Evolutionary conservation across 2,888 invertebrate species (phyloP).

Genomic region (Aleiodes leptofemur): DNA sequence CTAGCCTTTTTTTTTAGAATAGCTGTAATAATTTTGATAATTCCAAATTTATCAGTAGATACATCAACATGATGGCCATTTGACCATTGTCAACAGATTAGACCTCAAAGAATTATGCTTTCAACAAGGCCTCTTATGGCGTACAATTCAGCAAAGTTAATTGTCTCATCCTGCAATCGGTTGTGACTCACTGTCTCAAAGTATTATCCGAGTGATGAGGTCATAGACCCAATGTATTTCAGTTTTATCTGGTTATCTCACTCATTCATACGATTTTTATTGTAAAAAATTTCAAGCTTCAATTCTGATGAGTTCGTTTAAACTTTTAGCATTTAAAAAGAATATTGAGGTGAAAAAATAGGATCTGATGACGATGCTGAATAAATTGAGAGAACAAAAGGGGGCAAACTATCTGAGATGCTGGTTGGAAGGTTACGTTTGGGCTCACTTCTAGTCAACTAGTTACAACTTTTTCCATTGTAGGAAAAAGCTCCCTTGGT

Average conservation of each 20-base stretch:
- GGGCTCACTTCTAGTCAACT: conserved; percentile 57
- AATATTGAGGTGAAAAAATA: conserved; percentile 16
- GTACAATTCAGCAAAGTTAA: conserved; percentile 65
- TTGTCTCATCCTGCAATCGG: conserved; percentile 65
- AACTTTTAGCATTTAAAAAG: conserved; percentile 22
- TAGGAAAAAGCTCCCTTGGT: too few species aligned
- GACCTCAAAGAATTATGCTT: conserved; percentile 45
- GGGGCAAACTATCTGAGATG: conserved; percentile 36
- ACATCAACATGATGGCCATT: not conserved
- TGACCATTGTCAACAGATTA: conserved; percentile 11
- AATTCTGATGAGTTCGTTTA: not conserved
- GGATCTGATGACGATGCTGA: not conserved
- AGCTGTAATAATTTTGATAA: too few species aligned
- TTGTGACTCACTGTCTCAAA: conserved; percentile 57
- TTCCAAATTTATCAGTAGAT: not conserved
- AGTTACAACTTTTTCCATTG: conserved; percentile 66
- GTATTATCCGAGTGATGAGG: conserved; percentile 38
- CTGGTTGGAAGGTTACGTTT: conserved; percentile 54
- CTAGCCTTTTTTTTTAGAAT: too few species aligned
- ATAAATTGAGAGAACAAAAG: conserved; percentile 37
- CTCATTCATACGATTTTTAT: not conserved
- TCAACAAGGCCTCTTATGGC: conserved; percentile 65
- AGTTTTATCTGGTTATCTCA: not conserved
- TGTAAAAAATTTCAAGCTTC: not conserved
- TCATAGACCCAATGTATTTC: conserved; percentile 49